Evolutionary conservation across 2,888 invertebrate genomes (phyloP).

Genomic region (Sicus ferrugineus): DNA sequence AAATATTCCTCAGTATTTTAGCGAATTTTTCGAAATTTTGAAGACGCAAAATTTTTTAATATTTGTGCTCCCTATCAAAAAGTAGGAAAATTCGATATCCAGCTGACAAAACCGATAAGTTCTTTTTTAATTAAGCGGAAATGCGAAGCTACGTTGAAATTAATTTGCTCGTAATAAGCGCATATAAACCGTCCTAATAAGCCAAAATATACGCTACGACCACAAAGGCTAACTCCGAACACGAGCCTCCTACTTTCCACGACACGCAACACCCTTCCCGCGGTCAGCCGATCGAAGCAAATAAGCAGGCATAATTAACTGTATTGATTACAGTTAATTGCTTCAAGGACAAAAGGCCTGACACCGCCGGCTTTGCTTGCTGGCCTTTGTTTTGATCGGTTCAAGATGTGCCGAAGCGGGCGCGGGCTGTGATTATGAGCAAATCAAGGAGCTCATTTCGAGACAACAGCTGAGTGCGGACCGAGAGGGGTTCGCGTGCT

Average conservation of each 20-base stretch:
- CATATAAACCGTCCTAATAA: background rate
- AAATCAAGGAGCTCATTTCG: background rate
- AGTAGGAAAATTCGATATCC: too few relatives aligned
- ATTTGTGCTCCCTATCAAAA: too few relatives aligned
- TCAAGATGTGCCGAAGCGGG: background rate
- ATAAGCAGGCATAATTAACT: conserved; percentile 30
- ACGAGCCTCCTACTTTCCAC: background rate
- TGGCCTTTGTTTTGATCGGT: background rate
- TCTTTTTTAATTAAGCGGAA: too few relatives aligned
- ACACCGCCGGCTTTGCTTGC: background rate
- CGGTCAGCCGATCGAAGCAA: background rate
- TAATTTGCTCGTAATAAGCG: conserved; percentile 17
- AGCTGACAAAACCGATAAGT: too few relatives aligned
- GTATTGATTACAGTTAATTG: conserved; percentile 28
- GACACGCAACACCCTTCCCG: too few relatives aligned
- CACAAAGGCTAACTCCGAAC: background rate
- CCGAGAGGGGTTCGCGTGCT: background rate
- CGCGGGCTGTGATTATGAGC: conserved; percentile 9
- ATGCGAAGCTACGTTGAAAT: background rate
- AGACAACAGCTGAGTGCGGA: background rate
- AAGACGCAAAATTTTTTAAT: too few relatives aligned
- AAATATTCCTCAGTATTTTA: too few relatives aligned
- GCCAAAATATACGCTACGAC: background rate
- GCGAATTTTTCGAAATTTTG: too few relatives aligned
- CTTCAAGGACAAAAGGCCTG: conserved; percentile 4